A percentile compares a stretch with the other conserved stretches of the same genome.
Conservation (phyloP, 2,797 vertebrate species). For the Holocentrus rufus region DNA sequence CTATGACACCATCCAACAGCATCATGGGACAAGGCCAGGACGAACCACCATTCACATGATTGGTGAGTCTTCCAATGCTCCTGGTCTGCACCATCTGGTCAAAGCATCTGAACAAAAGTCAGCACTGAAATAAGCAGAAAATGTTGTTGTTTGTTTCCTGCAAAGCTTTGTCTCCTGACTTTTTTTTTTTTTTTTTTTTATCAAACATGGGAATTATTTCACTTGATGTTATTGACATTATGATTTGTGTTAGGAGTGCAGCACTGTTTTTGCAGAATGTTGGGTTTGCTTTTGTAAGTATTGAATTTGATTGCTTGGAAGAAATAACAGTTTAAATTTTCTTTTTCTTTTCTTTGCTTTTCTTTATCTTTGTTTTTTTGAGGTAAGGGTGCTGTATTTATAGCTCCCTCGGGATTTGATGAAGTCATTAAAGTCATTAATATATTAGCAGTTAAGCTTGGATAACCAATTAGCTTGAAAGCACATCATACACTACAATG, state of each 20-base stretch:
- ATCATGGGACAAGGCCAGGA: slow-evolving; percentile 93
- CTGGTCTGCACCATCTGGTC: background rate
- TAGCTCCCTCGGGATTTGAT: slow-evolving; percentile 34
- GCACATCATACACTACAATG: slow-evolving; percentile 18
- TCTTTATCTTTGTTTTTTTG: background rate
- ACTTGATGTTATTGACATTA: background rate
- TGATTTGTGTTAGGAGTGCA: background rate
- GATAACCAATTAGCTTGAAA: slow-evolving; percentile 47
- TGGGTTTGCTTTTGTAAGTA: slow-evolving; percentile 29
- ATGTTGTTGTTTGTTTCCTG: background rate
- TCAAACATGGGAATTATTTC: background rate
- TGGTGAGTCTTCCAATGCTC: slow-evolving; percentile 71
- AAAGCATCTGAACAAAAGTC: background rate
- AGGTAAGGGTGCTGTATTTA: slow-evolving; percentile 1
- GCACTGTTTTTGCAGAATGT: background rate
- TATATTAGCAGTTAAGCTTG: slow-evolving; percentile 29
- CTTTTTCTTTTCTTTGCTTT: too few species aligned
- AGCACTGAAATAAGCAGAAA: background rate
- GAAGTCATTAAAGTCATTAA: slow-evolving; percentile 31
- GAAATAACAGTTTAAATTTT: slow-evolving; percentile 20
- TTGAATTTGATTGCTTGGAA: slow-evolving; percentile 39
- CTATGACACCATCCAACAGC: slow-evolving; percentile 94
- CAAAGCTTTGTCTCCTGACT: background rate
- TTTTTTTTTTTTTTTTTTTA: background rate
- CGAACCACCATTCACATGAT: slow-evolving; percentile 86